A percentile compares a stretch with the other conserved stretches of the same genome.
phyloP scores from a whole-genome alignment of 1,140 invertebrate genomes.

The Diachasma alloeum region DNA sequence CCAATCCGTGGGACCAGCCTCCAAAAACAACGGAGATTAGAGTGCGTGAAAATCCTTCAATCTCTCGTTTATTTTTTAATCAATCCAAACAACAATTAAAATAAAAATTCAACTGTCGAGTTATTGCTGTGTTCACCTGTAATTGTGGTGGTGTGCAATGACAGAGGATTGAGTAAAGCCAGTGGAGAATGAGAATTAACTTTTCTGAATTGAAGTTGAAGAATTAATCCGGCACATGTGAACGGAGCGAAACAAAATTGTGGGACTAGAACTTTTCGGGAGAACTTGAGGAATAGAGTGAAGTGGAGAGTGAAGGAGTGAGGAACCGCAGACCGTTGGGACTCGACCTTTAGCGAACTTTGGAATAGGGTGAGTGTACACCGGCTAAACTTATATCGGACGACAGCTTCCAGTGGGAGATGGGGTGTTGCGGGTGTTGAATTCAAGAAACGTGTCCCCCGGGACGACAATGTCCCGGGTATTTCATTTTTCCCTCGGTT shows the following conservation, averaged over 20 bases:
- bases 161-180: neutral
- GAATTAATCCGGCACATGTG: neutral
- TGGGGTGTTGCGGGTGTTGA: neutral
- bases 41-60: neutral
- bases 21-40: neutral
- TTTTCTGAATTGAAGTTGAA: neutral
- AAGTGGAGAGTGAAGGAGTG: no score
- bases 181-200: neutral
- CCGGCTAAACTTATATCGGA: conserved; percentile 24
- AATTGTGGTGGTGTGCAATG: no score
- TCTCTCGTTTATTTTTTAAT: neutral
- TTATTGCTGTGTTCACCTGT: no score
- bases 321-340: no score
- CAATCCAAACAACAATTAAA: neutral
- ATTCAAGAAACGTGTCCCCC: conserved; percentile 18
- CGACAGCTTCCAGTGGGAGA: neutral
- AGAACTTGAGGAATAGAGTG: no score
- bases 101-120: neutral
- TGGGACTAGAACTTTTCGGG: no score
- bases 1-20: neutral
- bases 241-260: no score
- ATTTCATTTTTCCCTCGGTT: conserved; percentile 18
- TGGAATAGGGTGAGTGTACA: conserved; percentile 38
- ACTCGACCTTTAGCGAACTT: neutral
- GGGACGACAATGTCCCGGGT: conserved; percentile 12